Evolutionary conservation across 2,888 invertebrate species (phyloP).

Genomic region (Apomyelois bistriatella): DNA sequence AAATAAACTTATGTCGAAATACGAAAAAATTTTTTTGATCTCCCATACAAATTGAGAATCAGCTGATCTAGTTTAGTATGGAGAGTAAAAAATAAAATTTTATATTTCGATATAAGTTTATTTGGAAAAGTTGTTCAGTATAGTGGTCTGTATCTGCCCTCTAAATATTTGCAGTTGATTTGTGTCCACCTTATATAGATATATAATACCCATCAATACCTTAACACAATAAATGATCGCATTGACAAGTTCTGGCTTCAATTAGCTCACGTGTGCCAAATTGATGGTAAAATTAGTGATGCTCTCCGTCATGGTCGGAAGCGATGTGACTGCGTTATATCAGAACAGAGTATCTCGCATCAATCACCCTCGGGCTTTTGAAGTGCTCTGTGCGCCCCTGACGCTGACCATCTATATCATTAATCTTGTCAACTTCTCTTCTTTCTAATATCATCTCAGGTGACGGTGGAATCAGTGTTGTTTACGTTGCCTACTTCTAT

Average conservation of each 20-base stretch:
- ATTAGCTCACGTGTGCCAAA: slow-evolving; percentile 28
- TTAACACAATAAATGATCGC: not conserved
- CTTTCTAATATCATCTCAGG: slow-evolving; percentile 42
- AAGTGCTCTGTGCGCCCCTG: slow-evolving; percentile 44
- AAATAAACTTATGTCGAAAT: too few species aligned
- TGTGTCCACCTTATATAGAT: too few species aligned
- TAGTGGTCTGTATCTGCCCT: too few species aligned
- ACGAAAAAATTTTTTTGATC: too few species aligned
- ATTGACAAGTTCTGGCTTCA: slow-evolving; percentile 13
- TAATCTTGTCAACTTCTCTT: slow-evolving; percentile 62
- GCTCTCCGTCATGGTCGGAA: slow-evolving; percentile 36
- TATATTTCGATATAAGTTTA: too few species aligned
- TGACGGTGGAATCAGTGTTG: slow-evolving; percentile 38
- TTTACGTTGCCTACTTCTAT: not conserved
- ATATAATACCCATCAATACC: not conserved
- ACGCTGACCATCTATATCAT: slow-evolving; percentile 52
- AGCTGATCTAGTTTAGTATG: too few species aligned
- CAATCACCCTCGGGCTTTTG: slow-evolving; percentile 59
- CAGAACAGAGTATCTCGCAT: slow-evolving; percentile 42
- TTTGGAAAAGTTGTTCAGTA: too few species aligned
- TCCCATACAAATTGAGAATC: too few species aligned
- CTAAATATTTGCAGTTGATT: too few species aligned
- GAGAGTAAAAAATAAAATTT: too few species aligned
- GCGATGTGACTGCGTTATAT: slow-evolving; percentile 42
- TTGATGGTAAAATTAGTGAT: slow-evolving; percentile 26